Base-by-base conservation (phyloP, 2,888 invertebrate genomes). In the Limnephilus lunatus region DNA sequence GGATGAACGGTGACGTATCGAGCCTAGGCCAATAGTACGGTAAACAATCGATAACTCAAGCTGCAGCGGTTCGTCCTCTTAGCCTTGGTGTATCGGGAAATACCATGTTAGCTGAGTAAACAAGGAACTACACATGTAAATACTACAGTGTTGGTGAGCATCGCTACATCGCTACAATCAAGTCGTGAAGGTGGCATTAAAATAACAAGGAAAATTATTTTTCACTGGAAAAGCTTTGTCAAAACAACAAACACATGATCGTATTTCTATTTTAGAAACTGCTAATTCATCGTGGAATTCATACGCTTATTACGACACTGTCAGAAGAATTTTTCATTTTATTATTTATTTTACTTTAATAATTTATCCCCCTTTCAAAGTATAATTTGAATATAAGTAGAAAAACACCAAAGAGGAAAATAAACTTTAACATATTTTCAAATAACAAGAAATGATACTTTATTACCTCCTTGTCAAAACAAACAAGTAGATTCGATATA, bases 1-100 rank as follows among this genome's bases (percentile, higher is more conserved):
- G 3, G 31, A 14, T 48, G 48, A 19, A 35, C 15, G 35, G 80
- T 88, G 68, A 68, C 80, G 88, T 32, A 35, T 80, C 53, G 25
- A 25, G 88, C 68, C 88, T 88, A 88, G 88, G 88, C 88, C 39
- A 88, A 88, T 32, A 88, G 32, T 39, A 88, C 53, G 53, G 53
- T 68, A 68, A 68, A 68, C 53, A 68, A 68, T 19, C 53, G 53
- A 68, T 68, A 68, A 68, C 53, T 68, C 53, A 68, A 68, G 53
- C 53, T 68, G 53, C 53, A 68, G 53, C 53, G 53, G 19, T 15
- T 68, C 25, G 53, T 68, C 53, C 53, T 68, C 53, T 68, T 25
- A 68, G 53, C 53, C 53, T 68, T 68, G 53, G 19, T 15, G 53
- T 68, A 68, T 68, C 53, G 53, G 53, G 53, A 68, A 68, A 68